A percentile compares a stretch with the other conserved stretches of the same genome.
Conservation (phyloP, 2,888 invertebrate genomes). For the Cataglyphis albicans region DNA sequence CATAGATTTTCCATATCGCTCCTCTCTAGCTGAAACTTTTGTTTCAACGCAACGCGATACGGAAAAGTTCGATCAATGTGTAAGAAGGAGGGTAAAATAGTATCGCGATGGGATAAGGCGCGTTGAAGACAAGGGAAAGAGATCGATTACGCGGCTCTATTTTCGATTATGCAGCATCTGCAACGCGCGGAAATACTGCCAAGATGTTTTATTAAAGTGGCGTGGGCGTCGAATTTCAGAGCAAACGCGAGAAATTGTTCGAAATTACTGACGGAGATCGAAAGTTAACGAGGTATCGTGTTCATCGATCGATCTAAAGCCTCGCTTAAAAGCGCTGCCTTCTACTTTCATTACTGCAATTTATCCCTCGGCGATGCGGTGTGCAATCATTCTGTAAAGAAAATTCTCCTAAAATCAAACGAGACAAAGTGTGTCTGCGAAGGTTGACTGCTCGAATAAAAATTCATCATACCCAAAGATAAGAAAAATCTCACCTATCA, state of each 20-base stretch:
- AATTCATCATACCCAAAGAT: not conserved
- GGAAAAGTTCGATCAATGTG: conserved; percentile 61
- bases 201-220: conserved; percentile 50
- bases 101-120: conserved; percentile 46
- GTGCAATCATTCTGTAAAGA: not conserved
- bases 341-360: conserved; percentile 9
- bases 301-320: conserved; percentile 17
- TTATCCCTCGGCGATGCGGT: not conserved
- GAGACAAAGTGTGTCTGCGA: not conserved
- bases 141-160: conserved; percentile 62
- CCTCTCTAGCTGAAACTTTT: conserved; percentile 59
- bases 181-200: conserved; percentile 34
- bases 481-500: not conserved
- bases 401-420: not conserved
- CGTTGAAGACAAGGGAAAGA: conserved; percentile 52
- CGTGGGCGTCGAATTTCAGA: conserved; percentile 30
- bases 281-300: conserved; percentile 38
- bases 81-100: conserved; percentile 11
- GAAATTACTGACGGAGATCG: conserved; percentile 39
- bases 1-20: conserved; percentile 70
- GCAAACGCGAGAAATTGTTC: conserved; percentile 33
- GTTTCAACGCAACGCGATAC: conserved; percentile 58
- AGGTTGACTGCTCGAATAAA: not conserved
- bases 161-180: conserved; percentile 61
- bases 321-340: not conserved